A percentile compares a stretch with the other conserved stretches of the same genome.
Evolutionary conservation across 2,797 vertebrate species (phyloP).

Genomic region (Odontamblyopus rebecca): DNA sequence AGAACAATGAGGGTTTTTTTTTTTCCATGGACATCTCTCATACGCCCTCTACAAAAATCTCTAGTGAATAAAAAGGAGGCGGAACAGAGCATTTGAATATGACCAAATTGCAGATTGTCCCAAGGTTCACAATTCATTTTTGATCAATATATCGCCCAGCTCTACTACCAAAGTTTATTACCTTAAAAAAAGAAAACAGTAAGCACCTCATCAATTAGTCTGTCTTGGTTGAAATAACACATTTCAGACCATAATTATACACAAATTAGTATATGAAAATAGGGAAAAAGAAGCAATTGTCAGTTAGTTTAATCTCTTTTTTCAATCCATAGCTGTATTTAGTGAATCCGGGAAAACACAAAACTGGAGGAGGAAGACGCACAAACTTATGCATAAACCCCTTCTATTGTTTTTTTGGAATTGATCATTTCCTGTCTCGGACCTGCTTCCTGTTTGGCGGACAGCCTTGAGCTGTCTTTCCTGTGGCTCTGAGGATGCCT

Average conservation of each 20-base stretch:
- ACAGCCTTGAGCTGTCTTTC: conserved; percentile 71
- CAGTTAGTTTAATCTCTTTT: background rate
- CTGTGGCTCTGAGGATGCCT: conserved; percentile 56
- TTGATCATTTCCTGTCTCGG: conserved; percentile 66
- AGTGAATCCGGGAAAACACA: conserved; percentile 40
- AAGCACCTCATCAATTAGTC: too few species aligned
- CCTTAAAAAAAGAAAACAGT: too few species aligned
- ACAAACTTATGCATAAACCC: conserved; percentile 50
- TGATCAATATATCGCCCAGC: too few species aligned
- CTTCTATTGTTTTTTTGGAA: conserved; percentile 68
- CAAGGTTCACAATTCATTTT: too few species aligned
- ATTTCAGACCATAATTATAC: background rate
- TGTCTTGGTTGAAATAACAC: too few species aligned
- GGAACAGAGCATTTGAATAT: too few species aligned
- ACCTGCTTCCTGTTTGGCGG: conserved; percentile 76
- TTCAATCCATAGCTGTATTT: background rate
- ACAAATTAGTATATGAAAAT: background rate
- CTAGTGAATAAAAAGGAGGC: too few species aligned
- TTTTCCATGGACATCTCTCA: too few species aligned
- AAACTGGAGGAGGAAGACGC: conserved; percentile 33
- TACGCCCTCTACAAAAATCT: too few species aligned
- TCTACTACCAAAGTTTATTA: too few species aligned
- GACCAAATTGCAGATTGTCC: too few species aligned
- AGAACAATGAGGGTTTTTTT: too few species aligned
- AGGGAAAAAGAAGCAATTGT: background rate